Base-by-base conservation (phyloP, 2,113 vertebrate genomes). In the Plestiodon gilberti region DNA sequence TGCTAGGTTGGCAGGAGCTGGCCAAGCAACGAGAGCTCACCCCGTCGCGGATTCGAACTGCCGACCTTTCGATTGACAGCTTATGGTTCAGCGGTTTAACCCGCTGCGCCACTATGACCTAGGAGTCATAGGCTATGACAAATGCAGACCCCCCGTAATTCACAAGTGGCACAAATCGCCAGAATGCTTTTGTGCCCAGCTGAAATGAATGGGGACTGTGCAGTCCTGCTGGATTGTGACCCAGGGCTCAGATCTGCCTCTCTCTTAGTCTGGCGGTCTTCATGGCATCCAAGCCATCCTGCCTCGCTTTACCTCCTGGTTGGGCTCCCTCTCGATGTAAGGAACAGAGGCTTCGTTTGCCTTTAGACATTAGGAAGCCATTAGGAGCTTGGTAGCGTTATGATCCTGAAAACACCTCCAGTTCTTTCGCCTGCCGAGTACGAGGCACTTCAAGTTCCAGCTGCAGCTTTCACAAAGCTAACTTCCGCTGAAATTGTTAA, bases 391-490 rank as follows among this genome's bases (percentile, higher is more conserved):
- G 81, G 3, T 35, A 74, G 33, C 18, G 18, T 75, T 84, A 20
- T 81, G 55, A 90, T 94, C 97, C 96, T 98, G 94, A 98, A 91
- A 3, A 4, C 4, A 8, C 33, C 75, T 48, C 64, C 91, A 99
- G 98, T 99, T 81, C 92, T 99, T 81, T 97, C 97, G 70, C 89
- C 96, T 10, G 91, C 73, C 0, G 98, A 99, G 88, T 98, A 97
- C 13, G 94, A 94, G 11, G 96, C 97, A 0, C 93, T 99, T 88
- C 91, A 87, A 86, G 89, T 93, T 48, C 96, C 96, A 2, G 97
- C 97, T 6, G 94, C 95, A 28, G 90, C 95, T 78, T 96, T 99
- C 85, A 94, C 95, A 80, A 96, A 88, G 0, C 74, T 97, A 48
- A 97, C 93, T 3, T 3, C 95, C 0, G 97, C 98, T 83, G 98